These are phyloP conservation scores for Siderastrea siderea DNA, from an alignment of 92 coral and sea anemone genomes.

Conservation along the genomic window DNA sequence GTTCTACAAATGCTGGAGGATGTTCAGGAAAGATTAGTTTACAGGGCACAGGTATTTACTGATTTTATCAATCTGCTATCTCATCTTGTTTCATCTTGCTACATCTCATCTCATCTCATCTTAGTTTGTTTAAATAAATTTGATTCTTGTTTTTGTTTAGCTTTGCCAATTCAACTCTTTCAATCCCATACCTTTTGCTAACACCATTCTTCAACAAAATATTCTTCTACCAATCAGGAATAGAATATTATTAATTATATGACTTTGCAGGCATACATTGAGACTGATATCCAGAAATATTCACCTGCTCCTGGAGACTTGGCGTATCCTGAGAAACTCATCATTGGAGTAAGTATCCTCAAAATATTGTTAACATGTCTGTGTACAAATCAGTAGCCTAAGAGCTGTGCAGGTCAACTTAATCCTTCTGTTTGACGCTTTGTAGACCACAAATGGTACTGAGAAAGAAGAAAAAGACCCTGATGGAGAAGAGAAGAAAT, in stretches of 20 bases:
- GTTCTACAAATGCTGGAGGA: constrained; percentile 96
- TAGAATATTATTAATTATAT: not conserved
- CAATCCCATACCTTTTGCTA: too few species aligned
- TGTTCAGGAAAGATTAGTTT: constrained; percentile 96
- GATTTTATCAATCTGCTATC: too few species aligned
- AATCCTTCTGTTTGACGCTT: not conserved
- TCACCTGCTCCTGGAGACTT: constrained; percentile 98
- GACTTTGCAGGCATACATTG: constrained; percentile 87
- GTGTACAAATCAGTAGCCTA: not conserved
- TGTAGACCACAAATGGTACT: constrained; percentile 27
- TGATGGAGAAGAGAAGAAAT: constrained; percentile 6
- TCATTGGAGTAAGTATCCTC: constrained; percentile 76
- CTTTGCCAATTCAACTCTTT: too few species aligned
- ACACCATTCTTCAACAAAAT: too few species aligned
- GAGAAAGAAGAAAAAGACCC: constrained; percentile 61
- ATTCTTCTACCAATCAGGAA: too few species aligned
- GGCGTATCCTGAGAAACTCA: constrained; percentile 96
- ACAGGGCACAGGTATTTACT: constrained; percentile 92
- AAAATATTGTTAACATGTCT: not conserved
- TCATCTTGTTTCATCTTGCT: too few species aligned
- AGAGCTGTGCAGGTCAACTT: too few species aligned
- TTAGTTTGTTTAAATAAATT: too few species aligned
- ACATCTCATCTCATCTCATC: too few species aligned
- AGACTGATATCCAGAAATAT: constrained; percentile 92
- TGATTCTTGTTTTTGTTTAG: too few species aligned